Percentiles rank a stretch among this genome's conserved stretches.
Evolutionary conservation across 2,888 invertebrate species (phyloP).

Genomic region (Plagiodera versicolora): DNA sequence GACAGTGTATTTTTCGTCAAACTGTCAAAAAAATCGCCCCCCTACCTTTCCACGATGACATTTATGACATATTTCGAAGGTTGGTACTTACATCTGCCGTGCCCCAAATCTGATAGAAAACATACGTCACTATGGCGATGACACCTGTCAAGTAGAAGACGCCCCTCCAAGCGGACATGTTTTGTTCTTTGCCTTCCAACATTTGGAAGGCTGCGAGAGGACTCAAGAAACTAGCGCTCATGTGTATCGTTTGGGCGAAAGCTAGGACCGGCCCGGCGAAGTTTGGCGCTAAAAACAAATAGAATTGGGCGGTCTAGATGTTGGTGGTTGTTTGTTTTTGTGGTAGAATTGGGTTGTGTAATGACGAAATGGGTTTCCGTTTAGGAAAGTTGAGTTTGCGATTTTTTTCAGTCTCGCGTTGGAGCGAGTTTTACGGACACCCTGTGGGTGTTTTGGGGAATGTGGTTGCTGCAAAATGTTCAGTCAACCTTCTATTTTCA

Average conservation of each 20-base stretch:
- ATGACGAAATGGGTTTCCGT: no score
- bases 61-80: not conserved
- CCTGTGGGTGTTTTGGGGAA: no score
- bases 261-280: constrained; percentile 73
- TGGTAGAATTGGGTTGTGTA: no score
- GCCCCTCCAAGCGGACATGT: constrained; percentile 63
- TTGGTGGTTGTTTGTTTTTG: no score
- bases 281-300: constrained; percentile 72
- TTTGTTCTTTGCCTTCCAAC: constrained; percentile 59
- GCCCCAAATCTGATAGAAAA: constrained; percentile 68
- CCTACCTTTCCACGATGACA: not conserved
- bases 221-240: constrained; percentile 72
- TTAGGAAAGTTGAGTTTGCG: no score
- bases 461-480: no score
- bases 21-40: not conserved
- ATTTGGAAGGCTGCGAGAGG: constrained; percentile 66
- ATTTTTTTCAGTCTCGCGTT: no score
- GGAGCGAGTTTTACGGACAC: no score
- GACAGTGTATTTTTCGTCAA: no score
- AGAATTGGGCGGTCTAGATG: no score
- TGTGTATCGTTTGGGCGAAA: constrained; percentile 76
- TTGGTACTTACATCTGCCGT: constrained; percentile 60
- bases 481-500: no score
- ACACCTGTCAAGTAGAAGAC: constrained; percentile 67
- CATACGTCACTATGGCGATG: constrained; percentile 64